These are phyloP conservation scores for Camelus bactrianus DNA, from an alignment of 2,113 vertebrate genomes.

Conservation along the genomic window DNA sequence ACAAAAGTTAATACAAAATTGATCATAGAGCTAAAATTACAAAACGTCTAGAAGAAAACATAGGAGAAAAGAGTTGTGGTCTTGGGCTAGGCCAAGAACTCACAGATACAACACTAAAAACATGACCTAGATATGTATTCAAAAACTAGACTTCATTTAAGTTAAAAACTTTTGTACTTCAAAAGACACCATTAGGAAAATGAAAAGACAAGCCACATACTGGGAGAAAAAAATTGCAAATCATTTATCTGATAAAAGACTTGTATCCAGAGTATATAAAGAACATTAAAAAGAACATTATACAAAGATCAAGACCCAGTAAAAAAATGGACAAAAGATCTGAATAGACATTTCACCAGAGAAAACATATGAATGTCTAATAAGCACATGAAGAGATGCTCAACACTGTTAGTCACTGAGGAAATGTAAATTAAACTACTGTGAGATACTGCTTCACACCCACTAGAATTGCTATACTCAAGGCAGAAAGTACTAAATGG, in stretches of 20 bases:
- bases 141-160: slow-evolving; percentile 7
- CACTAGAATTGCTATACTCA: background rate
- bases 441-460: background rate
- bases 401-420: background rate
- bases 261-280: background rate
- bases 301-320: background rate
- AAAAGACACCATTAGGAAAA: slow-evolving; percentile 20
- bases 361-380: background rate
- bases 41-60: background rate
- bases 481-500: background rate
- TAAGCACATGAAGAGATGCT: background rate
- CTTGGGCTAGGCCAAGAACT: background rate
- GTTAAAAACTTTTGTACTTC: background rate
- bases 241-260: background rate
- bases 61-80: background rate
- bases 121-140: background rate
- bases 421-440: slow-evolving; percentile 41
- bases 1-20: background rate
- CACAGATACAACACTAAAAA: background rate
- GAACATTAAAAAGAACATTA: slow-evolving; percentile 18
- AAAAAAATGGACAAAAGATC: background rate
- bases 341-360: background rate
- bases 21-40: background rate
- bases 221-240: background rate
- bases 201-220: background rate